Evolutionary conservation across 1,140 invertebrate species (phyloP).

Genomic region (Trichoplusia ni): DNA sequence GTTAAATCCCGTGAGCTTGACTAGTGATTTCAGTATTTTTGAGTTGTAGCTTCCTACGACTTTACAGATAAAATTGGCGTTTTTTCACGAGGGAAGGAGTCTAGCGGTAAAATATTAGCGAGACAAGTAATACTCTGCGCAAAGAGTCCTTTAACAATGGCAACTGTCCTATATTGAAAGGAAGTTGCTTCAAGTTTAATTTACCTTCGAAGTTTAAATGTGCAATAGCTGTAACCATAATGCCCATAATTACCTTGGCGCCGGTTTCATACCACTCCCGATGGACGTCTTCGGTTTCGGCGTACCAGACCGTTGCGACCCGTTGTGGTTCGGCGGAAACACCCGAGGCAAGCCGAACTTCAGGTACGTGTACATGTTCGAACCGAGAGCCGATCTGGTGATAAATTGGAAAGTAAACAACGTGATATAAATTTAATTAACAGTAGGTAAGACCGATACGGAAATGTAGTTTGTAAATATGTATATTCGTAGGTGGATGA

Average conservation of each 20-base stretch:
- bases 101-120: too few species aligned
- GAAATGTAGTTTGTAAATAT: background rate
- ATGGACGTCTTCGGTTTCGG: conserved; percentile 81
- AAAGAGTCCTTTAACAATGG: too few species aligned
- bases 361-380: conserved; percentile 95
- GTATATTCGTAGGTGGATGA: background rate
- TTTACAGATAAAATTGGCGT: too few species aligned
- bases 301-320: conserved; percentile 83
- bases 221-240: too few species aligned
- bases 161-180: too few species aligned
- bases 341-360: conserved; percentile 96
- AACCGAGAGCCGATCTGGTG: conserved; percentile 88
- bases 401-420: conserved; percentile 6
- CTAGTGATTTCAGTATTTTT: too few species aligned
- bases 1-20: too few species aligned
- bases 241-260: conserved; percentile 74
- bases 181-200: background rate
- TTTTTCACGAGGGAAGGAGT: too few species aligned
- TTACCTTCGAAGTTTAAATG: too few species aligned
- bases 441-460: background rate
- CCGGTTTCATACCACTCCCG: conserved; percentile 79
- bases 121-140: too few species aligned
- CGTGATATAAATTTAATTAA: conserved; percentile 16
- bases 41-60: too few species aligned
- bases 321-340: conserved; percentile 89